Base-by-base conservation (phyloP, 2,888 invertebrate genomes). In the Zeuzera pyrina region DNA sequence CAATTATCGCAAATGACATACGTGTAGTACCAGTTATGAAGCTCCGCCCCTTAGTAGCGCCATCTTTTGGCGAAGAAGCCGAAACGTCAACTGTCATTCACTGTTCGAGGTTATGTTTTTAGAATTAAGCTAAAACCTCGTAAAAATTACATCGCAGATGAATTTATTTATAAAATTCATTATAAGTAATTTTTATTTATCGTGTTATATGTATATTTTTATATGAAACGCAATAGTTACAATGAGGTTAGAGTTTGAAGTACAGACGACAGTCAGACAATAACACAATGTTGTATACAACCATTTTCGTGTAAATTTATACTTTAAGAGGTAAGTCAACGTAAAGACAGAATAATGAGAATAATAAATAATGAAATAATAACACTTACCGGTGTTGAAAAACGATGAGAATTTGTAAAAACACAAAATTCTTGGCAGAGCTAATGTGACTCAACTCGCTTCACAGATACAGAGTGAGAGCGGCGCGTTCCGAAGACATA, bases 401-500 rank as follows among this genome's bases (percentile, higher is more conserved):
- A 43, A 32, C 31, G 13, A 31, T 23, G 30, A 31, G 34, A 28
- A 33, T 21, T 41, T 46, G 47, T 7, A 54, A 52, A 47, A 39
- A 45, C 49, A 48, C 46, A 45, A 32, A 38, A 35, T 23, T 23
- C 6, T 23, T 23, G 24, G 7, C 19, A 19, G 24, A n/a, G 5
- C 1, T 10, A 23, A n/a, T 77, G 73, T 78, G 64, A 71, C 79
- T 76, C 81, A 72, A 66, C 51, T 71, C 73, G 65, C 63, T 57
- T 63, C 56, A 57, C 45, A 41, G 41, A 35, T 35, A 45, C 40
- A 39, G 43, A 11, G 53, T 47, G 49, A 58, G 65, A 57, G 49
- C 42, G 60, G 49, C 51, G 54, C n/a, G n/a, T 42, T 53, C 58
- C 72, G 79, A 70, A 62, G 60, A 51, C 52, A 50, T 58, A 65